These are phyloP conservation scores for Turritopsis dohrnii DNA, from an alignment of 30 jellyfish, hydroid and myxozoan species.

Conservation along the genomic window DNA sequence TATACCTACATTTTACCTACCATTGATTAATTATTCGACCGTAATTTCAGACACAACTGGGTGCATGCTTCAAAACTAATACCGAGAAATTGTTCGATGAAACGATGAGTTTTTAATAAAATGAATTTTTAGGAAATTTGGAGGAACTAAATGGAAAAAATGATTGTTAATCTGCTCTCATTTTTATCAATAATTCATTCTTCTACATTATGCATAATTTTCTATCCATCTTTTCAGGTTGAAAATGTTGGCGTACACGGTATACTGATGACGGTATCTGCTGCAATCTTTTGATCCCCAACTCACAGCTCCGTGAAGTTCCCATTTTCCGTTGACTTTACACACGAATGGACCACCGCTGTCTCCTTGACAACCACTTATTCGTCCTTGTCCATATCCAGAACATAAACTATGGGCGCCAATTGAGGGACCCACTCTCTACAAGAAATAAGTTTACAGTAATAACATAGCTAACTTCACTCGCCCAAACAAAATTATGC, in stretches of 20 bases:
- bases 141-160: too few species aligned
- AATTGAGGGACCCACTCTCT: slow-evolving; percentile 29
- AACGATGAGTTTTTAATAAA: too few species aligned
- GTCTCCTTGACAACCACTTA: slow-evolving; percentile 30
- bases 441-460: neutral
- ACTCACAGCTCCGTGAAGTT: slow-evolving; percentile 22
- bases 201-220: neutral
- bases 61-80: too few species aligned
- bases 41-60: too few species aligned
- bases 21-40: too few species aligned
- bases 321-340: slow-evolving; percentile 7
- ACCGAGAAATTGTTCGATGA: too few species aligned
- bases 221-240: slow-evolving; percentile 16
- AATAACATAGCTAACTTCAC: too few species aligned
- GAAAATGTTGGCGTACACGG: slow-evolving; percentile 14
- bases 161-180: too few species aligned
- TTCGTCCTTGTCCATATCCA: slow-evolving; percentile 8
- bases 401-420: slow-evolving; percentile 19
- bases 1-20: too few species aligned
- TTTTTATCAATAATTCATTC: too few species aligned
- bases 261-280: neutral
- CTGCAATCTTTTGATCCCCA: slow-evolving; percentile 33
- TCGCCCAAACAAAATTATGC: too few species aligned
- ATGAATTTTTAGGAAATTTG: too few species aligned
- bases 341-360: slow-evolving; percentile 32